Evolutionary conservation across 2,797 vertebrate genomes (phyloP).

Genomic region (Notoglanidium macrostoma): DNA sequence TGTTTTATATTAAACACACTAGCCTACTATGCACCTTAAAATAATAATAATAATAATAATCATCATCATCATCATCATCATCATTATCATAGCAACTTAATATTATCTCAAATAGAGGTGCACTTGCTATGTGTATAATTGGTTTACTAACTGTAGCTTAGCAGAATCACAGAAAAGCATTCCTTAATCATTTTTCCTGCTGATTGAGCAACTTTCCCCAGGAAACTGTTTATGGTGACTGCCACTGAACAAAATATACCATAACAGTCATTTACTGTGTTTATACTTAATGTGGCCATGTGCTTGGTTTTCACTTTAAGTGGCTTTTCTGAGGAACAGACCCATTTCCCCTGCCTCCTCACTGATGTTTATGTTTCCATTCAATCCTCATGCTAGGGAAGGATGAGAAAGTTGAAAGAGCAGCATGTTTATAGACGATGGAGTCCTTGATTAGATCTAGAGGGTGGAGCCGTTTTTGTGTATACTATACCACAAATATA

Average conservation of each 20-base stretch:
- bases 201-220: slow-evolving; percentile 6
- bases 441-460: slow-evolving; percentile 42
- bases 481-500: slow-evolving; percentile 25
- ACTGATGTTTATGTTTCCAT: slow-evolving; percentile 35
- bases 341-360: slow-evolving; percentile 32
- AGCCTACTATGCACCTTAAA: background rate
- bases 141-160: background rate
- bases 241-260: slow-evolving; percentile 14
- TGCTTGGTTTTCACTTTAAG: slow-evolving; percentile 35
- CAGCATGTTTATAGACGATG: slow-evolving; percentile 44
- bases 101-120: background rate
- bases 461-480: background rate
- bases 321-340: slow-evolving; percentile 15
- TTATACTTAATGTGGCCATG: slow-evolving; percentile 37
- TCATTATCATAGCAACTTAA: background rate
- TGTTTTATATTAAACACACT: no score
- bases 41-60: background rate
- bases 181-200: background rate
- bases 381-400: slow-evolving; percentile 19
- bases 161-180: slow-evolving; percentile 1
- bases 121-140: background rate
- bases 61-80: background rate
- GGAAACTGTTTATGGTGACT: slow-evolving; percentile 21
- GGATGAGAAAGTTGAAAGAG: slow-evolving; percentile 28
- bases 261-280: slow-evolving; percentile 35